A percentile compares a stretch with the other conserved stretches of the same genome.
These are phyloP conservation scores for Porites lutea DNA, from an alignment of 64 coral and sea anemone species.

Conservation along the genomic window DNA sequence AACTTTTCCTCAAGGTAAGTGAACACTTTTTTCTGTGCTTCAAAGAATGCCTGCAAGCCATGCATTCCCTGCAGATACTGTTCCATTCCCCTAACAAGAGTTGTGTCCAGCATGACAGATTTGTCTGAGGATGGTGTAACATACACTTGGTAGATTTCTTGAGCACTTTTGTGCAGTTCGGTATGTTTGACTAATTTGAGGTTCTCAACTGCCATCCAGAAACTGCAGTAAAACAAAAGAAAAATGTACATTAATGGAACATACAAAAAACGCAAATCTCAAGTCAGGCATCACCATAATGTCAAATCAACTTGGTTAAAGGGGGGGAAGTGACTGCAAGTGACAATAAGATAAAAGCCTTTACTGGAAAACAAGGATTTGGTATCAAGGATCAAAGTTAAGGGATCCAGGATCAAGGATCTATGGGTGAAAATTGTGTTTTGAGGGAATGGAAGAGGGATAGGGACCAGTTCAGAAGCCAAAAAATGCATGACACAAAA, in stretches of 20 bases:
- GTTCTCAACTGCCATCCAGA: constrained; percentile 97
- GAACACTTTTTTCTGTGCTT: constrained; percentile 85
- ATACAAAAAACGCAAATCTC: background rate
- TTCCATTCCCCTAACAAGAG: constrained; percentile 85
- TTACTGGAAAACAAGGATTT: too few species aligned
- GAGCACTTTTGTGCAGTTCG: constrained; percentile 79
- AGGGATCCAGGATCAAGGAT: too few species aligned
- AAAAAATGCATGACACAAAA: too few species aligned
- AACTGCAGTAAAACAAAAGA: constrained; percentile 49
- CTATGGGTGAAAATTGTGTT: too few species aligned
- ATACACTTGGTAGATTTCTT: constrained; percentile 96
- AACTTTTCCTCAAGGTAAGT: constrained; percentile 80
- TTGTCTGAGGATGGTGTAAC: constrained; percentile 90
- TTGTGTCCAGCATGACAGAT: constrained; percentile 89
- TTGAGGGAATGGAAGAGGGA: too few species aligned
- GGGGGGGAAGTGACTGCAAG: too few species aligned
- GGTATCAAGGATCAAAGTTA: too few species aligned
- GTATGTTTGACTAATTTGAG: constrained; percentile 75
- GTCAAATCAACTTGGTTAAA: too few species aligned
- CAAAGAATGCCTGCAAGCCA: constrained; percentile 84
- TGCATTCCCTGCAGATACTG: constrained; percentile 77
- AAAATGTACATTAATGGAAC: background rate
- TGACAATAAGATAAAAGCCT: too few species aligned
- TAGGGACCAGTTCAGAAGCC: too few species aligned
- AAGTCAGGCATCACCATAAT: too few species aligned